Conservation (phyloP, 1,140 invertebrate species). For the Piezodorus guildinii region DNA sequence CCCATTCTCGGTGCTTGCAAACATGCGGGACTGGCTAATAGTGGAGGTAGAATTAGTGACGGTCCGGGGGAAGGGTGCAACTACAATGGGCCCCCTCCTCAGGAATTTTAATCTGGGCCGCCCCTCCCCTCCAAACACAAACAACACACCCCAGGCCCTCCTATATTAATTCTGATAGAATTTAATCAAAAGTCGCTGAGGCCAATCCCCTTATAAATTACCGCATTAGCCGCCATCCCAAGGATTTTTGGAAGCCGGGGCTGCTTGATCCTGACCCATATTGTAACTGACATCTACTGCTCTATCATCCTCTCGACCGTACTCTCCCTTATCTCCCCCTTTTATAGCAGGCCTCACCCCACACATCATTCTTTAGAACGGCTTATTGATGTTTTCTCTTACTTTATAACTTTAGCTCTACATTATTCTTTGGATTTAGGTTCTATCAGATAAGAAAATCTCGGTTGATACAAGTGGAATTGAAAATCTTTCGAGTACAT, state of each 20-base stretch:
- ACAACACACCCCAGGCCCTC: neutral
- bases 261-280: slow-evolving; percentile 1
- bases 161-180: slow-evolving; percentile 11
- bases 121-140: neutral
- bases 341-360: too few relatives aligned
- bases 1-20: too few relatives aligned
- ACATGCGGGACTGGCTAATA: neutral
- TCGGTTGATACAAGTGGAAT: too few relatives aligned
- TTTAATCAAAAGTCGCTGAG: slow-evolving; percentile 11
- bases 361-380: too few relatives aligned
- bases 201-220: slow-evolving; percentile 13
- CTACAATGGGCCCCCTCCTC: neutral
- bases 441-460: too few relatives aligned
- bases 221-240: neutral
- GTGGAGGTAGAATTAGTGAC: neutral
- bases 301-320: neutral
- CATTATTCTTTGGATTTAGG: too few relatives aligned
- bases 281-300: neutral
- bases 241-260: neutral
- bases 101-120: neutral
- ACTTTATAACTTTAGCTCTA: too few relatives aligned
- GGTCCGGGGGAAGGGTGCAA: neutral
- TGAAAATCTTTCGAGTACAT: too few relatives aligned
- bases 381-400: too few relatives aligned
- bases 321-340: too few relatives aligned